phyloP scores from a whole-genome alignment of 2,113 vertebrate genomes.

The Lepus americanus region DNA sequence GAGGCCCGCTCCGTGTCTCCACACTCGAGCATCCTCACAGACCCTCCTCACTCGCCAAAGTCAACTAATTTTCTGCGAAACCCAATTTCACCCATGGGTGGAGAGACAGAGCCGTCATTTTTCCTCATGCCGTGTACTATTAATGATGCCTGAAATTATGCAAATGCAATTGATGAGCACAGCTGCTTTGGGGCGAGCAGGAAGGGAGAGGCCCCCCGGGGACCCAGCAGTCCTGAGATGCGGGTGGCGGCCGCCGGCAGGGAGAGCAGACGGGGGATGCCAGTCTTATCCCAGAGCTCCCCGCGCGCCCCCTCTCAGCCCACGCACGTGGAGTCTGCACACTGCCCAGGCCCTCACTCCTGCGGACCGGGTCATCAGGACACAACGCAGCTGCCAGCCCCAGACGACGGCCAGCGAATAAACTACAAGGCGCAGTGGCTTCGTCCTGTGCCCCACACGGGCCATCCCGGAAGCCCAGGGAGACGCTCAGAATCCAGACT shows the following conservation, averaged over 20 bases:
- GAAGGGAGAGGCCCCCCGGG: neutral
- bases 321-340: neutral
- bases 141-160: conserved; percentile 89
- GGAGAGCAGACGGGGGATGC: fast-evolving
- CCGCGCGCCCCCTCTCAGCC: neutral
- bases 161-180: conserved; percentile 85
- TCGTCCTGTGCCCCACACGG: conserved; percentile 65
- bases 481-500: conserved; percentile 51
- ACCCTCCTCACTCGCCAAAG: conserved; percentile 87
- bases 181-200: neutral
- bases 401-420: conserved; percentile 80
- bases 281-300: neutral
- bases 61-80: conserved; percentile 90
- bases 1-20: neutral
- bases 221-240: neutral
- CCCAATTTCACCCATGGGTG: conserved; percentile 89
- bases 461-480: conserved; percentile 70
- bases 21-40: conserved; percentile 81
- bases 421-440: conserved; percentile 69
- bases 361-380: conserved; percentile 58
- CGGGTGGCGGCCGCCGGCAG: neutral
- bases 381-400: neutral
- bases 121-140: conserved; percentile 85
- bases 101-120: conserved; percentile 85
- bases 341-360: neutral